Evolutionary conservation across 1,140 invertebrate genomes (phyloP).

Genomic region (Drosophila ananassae): DNA sequence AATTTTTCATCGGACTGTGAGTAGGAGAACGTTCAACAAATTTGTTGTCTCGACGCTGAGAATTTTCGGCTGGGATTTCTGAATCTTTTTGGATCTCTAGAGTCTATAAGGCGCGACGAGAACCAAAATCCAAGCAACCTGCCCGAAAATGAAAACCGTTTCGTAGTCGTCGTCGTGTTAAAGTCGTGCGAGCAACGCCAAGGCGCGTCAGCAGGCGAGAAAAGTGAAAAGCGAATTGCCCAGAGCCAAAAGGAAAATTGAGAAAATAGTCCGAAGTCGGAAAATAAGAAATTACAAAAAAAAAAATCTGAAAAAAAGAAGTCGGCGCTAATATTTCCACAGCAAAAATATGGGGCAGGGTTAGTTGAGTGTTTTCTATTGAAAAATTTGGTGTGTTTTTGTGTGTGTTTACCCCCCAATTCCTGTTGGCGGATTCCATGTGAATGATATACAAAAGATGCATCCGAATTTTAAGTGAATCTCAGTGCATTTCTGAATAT

Average conservation of each 20-base stretch:
- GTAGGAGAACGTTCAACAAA: conserved; percentile 66
- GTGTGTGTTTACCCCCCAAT: conserved; percentile 8
- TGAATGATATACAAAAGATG: conserved; percentile 11
- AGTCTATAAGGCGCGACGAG: conserved; percentile 7
- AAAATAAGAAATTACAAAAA: conserved; percentile 25
- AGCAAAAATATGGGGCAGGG: conserved; percentile 75
- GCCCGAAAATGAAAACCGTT: conserved; percentile 59
- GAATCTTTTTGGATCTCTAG: conserved; percentile 10
- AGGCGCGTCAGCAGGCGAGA: conserved; percentile 68
- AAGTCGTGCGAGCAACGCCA: conserved; percentile 80
- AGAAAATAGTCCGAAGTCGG: conserved; percentile 49
- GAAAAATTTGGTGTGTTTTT: conserved; percentile 34
- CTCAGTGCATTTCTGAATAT: conserved; percentile 19
- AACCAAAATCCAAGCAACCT: conserved; percentile 73
- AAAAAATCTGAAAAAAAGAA: conserved; percentile 21
- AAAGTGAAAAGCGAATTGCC: conserved; percentile 48
- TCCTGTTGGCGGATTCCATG: background rate
- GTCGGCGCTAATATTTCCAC: conserved; percentile 38
- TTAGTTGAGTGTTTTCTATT: conserved; percentile 71
- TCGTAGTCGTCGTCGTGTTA: conserved; percentile 81
- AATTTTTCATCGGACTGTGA: conserved; percentile 46
- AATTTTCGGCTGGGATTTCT: conserved; percentile 40
- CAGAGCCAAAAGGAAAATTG: conserved; percentile 21
- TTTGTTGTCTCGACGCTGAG: conserved; percentile 72
- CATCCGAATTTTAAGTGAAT: conserved; percentile 21